Evolutionary conservation across 2,797 vertebrate genomes (phyloP).

Genomic region (Melanotaenia pygmaea): DNA sequence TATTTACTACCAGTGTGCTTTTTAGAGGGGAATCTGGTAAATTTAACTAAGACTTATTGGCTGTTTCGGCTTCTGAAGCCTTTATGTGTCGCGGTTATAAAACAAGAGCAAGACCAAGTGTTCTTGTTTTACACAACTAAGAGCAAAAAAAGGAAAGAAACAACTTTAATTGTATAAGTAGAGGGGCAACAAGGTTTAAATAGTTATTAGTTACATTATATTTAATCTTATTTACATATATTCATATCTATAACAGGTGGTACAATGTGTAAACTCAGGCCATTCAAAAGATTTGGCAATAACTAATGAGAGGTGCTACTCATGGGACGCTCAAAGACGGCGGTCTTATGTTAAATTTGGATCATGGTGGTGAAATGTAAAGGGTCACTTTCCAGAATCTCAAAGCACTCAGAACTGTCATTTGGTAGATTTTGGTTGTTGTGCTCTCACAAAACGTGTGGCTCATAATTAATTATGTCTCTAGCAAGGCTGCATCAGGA

Average conservation of each 20-base stretch:
- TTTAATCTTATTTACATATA: constrained; percentile 77
- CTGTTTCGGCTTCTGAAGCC: constrained; percentile 19
- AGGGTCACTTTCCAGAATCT: constrained; percentile 32
- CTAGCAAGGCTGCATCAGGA: constrained; percentile 39
- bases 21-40: constrained; percentile 19
- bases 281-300: constrained; percentile 85
- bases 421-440: constrained; percentile 60
- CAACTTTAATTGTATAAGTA: constrained; percentile 23
- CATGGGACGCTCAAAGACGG: constrained; percentile 66
- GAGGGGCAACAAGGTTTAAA: constrained; percentile 34
- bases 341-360: constrained; percentile 58
- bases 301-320: constrained; percentile 67
- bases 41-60: constrained; percentile 15
- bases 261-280: constrained; percentile 72
- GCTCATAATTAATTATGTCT: constrained; percentile 14
- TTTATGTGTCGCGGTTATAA: constrained; percentile 5
- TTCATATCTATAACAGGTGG: constrained; percentile 70
- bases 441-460: constrained; percentile 59
- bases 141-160: constrained; percentile 9
- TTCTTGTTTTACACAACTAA: constrained; percentile 9
- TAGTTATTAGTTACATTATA: constrained; percentile 57
- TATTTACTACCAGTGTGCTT: constrained; percentile 56
- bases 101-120: constrained; percentile 15
- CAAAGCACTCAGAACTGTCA: constrained; percentile 36
- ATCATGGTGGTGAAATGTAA: neutral